phyloP scores from a whole-genome alignment of 2,888 invertebrate species.

The Cactoblastis cactorum region DNA sequence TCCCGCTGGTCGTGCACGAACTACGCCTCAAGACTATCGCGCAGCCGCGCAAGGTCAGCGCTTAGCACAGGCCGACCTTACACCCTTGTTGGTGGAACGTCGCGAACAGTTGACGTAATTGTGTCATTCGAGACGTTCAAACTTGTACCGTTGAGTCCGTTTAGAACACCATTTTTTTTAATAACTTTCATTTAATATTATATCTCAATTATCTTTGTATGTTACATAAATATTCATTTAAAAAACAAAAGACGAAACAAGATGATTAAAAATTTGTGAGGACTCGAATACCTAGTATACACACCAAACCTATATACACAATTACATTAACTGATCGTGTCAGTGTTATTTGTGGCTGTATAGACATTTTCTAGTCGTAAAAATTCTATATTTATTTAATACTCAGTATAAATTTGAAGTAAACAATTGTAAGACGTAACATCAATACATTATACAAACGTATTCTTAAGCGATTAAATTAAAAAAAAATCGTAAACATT shows the following conservation, averaged over 20 bases:
- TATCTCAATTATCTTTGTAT: too few relatives aligned
- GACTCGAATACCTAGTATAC: too few relatives aligned
- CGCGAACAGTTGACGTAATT: not conserved
- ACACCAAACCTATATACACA: not conserved
- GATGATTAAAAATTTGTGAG: too few relatives aligned
- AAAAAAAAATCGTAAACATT: not conserved
- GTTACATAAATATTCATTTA: too few relatives aligned
- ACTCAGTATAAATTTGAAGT: not conserved
- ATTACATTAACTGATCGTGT: not conserved
- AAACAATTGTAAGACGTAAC: conserved; percentile 4
- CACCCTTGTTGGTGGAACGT: too few relatives aligned
- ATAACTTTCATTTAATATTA: too few relatives aligned
- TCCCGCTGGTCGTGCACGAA: conserved; percentile 63
- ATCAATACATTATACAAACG: not conserved
- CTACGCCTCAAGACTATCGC: conserved; percentile 43
- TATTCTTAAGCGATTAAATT: not conserved
- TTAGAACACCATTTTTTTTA: too few relatives aligned
- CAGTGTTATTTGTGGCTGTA: not conserved
- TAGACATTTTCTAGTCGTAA: not conserved
- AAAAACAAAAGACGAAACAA: too few relatives aligned
- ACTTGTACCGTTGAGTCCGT: too few relatives aligned
- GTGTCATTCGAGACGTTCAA: not conserved
- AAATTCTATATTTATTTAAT: conserved; percentile 10
- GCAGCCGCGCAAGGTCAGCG: conserved; percentile 31
- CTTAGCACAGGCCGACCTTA: conserved; percentile 1